Evolutionary conservation across 1,140 invertebrate genomes (phyloP).

Genomic region (Micrasema longulum): DNA sequence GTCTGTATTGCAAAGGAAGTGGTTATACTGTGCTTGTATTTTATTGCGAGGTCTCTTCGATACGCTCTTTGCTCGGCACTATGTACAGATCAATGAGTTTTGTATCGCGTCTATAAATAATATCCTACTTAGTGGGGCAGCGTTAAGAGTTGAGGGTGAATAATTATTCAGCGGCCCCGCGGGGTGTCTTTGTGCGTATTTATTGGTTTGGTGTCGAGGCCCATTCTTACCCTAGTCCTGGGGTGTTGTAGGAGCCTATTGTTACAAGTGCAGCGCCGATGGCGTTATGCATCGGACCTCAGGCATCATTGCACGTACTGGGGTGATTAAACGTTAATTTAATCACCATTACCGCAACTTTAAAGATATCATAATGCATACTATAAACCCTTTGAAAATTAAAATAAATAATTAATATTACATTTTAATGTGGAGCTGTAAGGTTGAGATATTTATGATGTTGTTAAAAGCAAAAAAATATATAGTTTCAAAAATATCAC

Average conservation of each 20-base stretch:
- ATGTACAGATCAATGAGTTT: slow-evolving; percentile 14
- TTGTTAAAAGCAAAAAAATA: no score
- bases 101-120: slow-evolving; percentile 45
- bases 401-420: no score
- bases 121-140: slow-evolving; percentile 36
- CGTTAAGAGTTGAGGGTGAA: slow-evolving; percentile 28
- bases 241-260: not conserved
- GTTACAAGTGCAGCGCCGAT: slow-evolving; percentile 27
- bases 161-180: slow-evolving; percentile 45
- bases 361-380: no score
- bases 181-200: slow-evolving; percentile 49
- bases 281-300: not conserved
- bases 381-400: no score
- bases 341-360: not conserved
- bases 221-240: not conserved
- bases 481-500: no score
- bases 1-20: no score
- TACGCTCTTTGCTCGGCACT: no score
- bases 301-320: slow-evolving; percentile 1
- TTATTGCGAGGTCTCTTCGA: no score
- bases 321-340: not conserved
- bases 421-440: no score
- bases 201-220: slow-evolving; percentile 49
- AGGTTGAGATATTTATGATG: no score
- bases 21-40: no score